phyloP scores from a whole-genome alignment of 2,797 vertebrate genomes.

The Trachops cirrhosus region DNA sequence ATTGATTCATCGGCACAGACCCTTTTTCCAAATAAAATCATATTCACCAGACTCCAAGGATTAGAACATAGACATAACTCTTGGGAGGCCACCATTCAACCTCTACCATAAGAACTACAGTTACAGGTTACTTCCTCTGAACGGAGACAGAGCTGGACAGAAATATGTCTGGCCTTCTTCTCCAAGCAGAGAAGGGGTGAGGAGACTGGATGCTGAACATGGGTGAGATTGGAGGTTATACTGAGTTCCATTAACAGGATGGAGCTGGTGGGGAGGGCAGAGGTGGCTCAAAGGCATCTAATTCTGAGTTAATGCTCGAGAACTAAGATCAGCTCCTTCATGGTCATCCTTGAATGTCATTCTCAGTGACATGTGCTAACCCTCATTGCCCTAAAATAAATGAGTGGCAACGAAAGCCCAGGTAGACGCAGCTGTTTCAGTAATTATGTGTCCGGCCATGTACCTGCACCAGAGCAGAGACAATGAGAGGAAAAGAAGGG shows the following conservation, averaged over 20 bases:
- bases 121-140: not conserved
- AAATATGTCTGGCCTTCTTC: not conserved
- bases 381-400: conserved; percentile 41
- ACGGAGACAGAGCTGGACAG: not conserved
- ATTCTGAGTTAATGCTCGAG: conserved; percentile 35
- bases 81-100: not conserved
- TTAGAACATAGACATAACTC: not conserved
- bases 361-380: not conserved
- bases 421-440: not conserved
- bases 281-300: not conserved
- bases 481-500: not conserved
- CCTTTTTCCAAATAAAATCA: not conserved
- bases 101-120: not conserved
- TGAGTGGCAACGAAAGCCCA: not conserved
- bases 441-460: not conserved
- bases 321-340: not conserved
- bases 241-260: not conserved
- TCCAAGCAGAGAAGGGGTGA: no score
- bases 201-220: not conserved
- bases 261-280: not conserved
- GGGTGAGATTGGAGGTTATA: not conserved
- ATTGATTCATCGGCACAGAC: not conserved
- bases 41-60: not conserved
- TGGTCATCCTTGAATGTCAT: not conserved
- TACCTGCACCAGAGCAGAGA: conserved; percentile 24